phyloP scores from a whole-genome alignment of 2,113 vertebrate genomes.

The Heptranchias perlo region DNA sequence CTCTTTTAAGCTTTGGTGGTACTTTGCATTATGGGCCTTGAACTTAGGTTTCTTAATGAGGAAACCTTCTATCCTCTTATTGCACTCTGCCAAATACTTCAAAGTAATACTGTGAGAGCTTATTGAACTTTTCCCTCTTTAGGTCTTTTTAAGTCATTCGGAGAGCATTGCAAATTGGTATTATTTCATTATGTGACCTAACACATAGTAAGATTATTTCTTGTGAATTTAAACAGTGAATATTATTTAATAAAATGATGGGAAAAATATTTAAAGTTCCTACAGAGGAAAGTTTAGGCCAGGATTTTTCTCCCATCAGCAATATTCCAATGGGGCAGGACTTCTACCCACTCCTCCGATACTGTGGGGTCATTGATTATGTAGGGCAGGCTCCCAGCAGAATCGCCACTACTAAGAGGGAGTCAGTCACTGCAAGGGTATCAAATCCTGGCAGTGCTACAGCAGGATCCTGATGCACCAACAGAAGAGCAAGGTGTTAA shows the following conservation, averaged over 20 bases:
- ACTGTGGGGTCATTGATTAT: neutral
- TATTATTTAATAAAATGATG: neutral
- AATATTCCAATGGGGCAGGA: neutral
- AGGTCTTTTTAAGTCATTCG: neutral
- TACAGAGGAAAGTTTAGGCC: neutral
- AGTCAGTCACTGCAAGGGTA: no score
- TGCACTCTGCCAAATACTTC: neutral
- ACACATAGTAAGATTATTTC: neutral
- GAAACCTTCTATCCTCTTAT: neutral
- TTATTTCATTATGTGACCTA: conserved; percentile 3
- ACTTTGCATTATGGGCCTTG: neutral
- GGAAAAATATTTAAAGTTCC: neutral
- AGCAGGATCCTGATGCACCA: no score
- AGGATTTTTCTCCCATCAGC: neutral
- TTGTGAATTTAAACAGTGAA: neutral
- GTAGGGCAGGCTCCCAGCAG: no score
- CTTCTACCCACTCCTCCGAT: neutral
- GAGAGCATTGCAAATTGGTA: neutral
- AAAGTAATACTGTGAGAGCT: neutral
- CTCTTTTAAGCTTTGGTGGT: neutral
- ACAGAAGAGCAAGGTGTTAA: no score
- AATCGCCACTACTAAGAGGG: no score
- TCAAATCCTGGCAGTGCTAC: no score
- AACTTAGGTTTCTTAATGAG: neutral
- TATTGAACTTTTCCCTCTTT: conserved; percentile 4